These are phyloP conservation scores for Hoplostethus mediterraneus DNA, from an alignment of 2,797 vertebrate genomes.

Conservation along the genomic window DNA sequence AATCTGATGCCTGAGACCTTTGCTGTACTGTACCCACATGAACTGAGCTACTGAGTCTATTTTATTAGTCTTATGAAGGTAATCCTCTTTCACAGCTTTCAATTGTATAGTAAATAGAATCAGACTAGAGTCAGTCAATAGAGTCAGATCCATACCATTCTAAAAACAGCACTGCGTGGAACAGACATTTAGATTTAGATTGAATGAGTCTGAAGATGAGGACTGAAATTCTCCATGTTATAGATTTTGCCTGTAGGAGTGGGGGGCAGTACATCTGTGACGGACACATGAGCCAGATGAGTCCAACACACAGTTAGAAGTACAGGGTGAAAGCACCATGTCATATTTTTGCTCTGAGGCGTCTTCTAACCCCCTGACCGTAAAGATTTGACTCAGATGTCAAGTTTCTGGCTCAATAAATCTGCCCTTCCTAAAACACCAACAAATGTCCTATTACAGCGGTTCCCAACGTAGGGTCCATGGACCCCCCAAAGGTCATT, in stretches of 20 bases:
- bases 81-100: background rate
- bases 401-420: conserved; percentile 57
- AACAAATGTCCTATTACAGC: conserved; percentile 27
- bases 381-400: conserved; percentile 63
- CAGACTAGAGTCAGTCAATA: background rate
- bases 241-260: conserved; percentile 18
- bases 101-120: background rate
- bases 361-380: conserved; percentile 44
- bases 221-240: conserved; percentile 17
- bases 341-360: conserved; percentile 52
- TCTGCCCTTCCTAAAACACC: conserved; percentile 26
- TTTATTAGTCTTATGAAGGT: background rate
- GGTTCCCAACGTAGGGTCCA: conserved; percentile 7
- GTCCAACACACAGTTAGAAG: conserved; percentile 32
- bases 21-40: too few species aligned
- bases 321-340: conserved; percentile 29
- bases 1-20: too few species aligned
- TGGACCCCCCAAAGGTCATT: conserved; percentile 23
- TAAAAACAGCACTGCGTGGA: background rate
- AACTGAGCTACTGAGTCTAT: background rate
- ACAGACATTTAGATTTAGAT: conserved; percentile 36
- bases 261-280: background rate
- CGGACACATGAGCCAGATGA: conserved; percentile 14
- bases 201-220: conserved; percentile 46
- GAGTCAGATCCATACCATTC: background rate